A percentile compares a stretch with the other conserved stretches of the same genome.
phyloP scores from a whole-genome alignment of 2,113 vertebrate genomes.

The Boleophthalmus pectinirostris region DNA sequence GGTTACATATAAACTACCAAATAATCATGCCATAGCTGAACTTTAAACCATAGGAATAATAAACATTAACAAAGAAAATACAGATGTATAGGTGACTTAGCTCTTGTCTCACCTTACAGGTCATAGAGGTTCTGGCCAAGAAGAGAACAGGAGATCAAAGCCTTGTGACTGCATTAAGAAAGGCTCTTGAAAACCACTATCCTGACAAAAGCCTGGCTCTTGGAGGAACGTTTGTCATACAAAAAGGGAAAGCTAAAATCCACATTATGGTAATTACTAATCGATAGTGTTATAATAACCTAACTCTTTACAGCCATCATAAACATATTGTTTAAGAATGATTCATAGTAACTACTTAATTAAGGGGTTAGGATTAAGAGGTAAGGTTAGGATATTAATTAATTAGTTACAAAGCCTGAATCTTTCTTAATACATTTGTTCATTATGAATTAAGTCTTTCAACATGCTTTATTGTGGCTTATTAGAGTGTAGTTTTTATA shows the following conservation, averaged over 20 bases:
- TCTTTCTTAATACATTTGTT: too few species aligned
- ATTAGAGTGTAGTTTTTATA: too few species aligned
- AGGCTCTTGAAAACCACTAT: slow-evolving; percentile 84
- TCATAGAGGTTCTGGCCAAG: slow-evolving; percentile 87
- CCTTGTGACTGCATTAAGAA: slow-evolving; percentile 89
- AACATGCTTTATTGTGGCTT: too few species aligned
- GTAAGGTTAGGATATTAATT: too few species aligned
- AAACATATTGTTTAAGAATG: too few species aligned
- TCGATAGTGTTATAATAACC: not conserved
- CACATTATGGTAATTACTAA: slow-evolving; percentile 87
- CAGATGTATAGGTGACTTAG: slow-evolving; percentile 2
- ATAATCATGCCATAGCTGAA: slow-evolving; percentile 20
- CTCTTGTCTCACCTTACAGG: slow-evolving; percentile 68
- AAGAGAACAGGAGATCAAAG: slow-evolving; percentile 87
- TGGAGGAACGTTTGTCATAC: slow-evolving; percentile 91
- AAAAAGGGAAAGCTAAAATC: slow-evolving; percentile 93
- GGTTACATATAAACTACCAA: slow-evolving; percentile 33
- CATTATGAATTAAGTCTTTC: too few species aligned
- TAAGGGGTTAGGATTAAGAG: too few species aligned
- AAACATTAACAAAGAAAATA: slow-evolving; percentile 51
- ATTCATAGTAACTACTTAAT: too few species aligned
- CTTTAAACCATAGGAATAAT: slow-evolving; percentile 28
- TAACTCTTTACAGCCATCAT: too few species aligned
- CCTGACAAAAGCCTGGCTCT: slow-evolving; percentile 88
- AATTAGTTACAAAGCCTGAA: too few species aligned